Conservation (phyloP, 2,888 invertebrate genomes). For the Hirudinaria manillensis region DNA sequence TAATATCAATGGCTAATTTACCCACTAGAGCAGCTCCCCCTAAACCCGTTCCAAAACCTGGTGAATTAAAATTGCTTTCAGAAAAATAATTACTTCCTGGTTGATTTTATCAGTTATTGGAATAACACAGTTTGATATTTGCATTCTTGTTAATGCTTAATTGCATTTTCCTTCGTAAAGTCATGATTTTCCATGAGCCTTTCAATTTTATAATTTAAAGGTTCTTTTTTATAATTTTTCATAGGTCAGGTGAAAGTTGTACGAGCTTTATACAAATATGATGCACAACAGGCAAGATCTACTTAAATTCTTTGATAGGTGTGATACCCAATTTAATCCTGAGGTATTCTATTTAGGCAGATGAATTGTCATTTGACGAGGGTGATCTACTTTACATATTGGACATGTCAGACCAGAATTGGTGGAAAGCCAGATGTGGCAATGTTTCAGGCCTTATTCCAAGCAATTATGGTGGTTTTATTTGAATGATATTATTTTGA, state of each 20-base stretch:
- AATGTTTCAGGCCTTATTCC: constrained; percentile 60
- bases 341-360: constrained; percentile 42
- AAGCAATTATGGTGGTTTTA: constrained; percentile 60
- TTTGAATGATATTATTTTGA: neutral
- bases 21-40: constrained; percentile 10
- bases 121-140: too few species aligned
- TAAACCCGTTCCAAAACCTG: constrained; percentile 26
- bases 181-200: too few species aligned
- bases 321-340: too few species aligned
- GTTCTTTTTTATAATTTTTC: constrained; percentile 30
- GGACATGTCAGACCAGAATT: constrained; percentile 58
- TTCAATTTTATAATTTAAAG: neutral
- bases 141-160: too few species aligned
- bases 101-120: neutral
- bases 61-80: neutral
- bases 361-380: constrained; percentile 64
- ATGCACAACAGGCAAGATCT: constrained; percentile 59
- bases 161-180: too few species aligned
- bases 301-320: too few species aligned
- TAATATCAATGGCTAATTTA: too few species aligned
- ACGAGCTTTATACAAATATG: constrained; percentile 60
- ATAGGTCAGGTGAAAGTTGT: constrained; percentile 59
- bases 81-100: neutral
- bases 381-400: constrained; percentile 63
- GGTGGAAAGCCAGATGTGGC: constrained; percentile 62